Conservation (phyloP, 1,140 invertebrate genomes). For the Scaptomyza pallida region DNA sequence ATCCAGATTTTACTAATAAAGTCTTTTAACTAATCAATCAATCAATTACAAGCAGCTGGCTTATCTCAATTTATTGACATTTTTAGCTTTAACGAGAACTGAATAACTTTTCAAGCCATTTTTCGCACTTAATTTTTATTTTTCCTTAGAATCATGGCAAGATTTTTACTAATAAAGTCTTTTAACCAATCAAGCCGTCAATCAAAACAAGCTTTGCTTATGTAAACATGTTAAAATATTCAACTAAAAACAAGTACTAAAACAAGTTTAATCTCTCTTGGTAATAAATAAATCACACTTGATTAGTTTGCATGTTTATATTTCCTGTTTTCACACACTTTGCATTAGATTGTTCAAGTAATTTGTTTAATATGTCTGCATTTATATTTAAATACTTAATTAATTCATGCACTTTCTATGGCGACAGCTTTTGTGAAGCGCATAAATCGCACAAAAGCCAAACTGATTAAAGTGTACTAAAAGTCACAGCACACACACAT, state of each 20-base stretch:
- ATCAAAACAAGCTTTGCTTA: too few species aligned
- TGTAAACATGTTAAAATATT: too few species aligned
- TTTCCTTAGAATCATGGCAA: too few species aligned
- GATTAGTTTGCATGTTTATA: not conserved
- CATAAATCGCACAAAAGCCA: slow-evolving; percentile 13
- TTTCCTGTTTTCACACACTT: not conserved
- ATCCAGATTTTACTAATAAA: too few species aligned
- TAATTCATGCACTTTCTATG: slow-evolving; percentile 2
- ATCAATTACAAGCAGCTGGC: too few species aligned
- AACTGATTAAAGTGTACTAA: slow-evolving; percentile 33
- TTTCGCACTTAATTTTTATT: too few species aligned
- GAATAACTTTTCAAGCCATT: too few species aligned
- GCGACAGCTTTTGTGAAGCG: not conserved
- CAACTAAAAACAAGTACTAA: not conserved
- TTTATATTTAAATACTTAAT: not conserved
- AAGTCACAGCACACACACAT: not conserved
- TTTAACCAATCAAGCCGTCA: too few species aligned
- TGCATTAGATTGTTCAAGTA: not conserved
- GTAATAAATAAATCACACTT: not conserved
- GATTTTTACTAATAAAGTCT: too few species aligned
- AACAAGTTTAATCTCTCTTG: not conserved
- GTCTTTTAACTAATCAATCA: too few species aligned
- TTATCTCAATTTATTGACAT: too few species aligned
- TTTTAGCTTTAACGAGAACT: too few species aligned
- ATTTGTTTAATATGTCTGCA: not conserved